These are phyloP conservation scores for Porites rus DNA, from an alignment of 92 coral and sea anemone species.

Conservation along the genomic window DNA sequence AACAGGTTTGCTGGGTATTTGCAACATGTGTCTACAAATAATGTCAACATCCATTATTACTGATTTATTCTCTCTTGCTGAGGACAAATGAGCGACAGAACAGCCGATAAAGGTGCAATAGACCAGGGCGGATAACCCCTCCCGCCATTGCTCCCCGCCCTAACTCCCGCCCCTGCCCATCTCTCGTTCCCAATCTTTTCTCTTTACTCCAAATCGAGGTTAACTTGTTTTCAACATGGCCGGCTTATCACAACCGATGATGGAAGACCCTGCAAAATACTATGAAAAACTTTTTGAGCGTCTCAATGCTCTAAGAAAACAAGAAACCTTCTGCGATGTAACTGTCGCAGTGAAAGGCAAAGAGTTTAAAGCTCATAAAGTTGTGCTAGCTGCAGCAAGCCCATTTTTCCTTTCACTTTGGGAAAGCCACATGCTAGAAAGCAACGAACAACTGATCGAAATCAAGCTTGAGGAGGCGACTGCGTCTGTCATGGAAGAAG, in stretches of 20 bases:
- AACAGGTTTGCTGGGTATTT: no score
- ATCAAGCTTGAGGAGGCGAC: conserved; percentile 56
- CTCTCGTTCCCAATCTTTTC: no score
- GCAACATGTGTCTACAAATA: no score
- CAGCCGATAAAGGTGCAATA: no score
- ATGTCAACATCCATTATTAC: no score
- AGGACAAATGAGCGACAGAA: no score
- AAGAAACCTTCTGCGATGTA: conserved; percentile 18
- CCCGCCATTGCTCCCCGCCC: no score
- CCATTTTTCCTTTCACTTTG: conserved; percentile 70
- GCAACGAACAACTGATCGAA: conserved; percentile 49
- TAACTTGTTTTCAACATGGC: no score
- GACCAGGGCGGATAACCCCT: no score
- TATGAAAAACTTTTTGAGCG: conserved; percentile 10
- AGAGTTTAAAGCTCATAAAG: conserved; percentile 55
- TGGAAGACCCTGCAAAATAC: background rate
- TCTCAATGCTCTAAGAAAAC: conserved; percentile 1
- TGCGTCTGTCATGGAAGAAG: conserved; percentile 52
- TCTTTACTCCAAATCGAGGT: no score
- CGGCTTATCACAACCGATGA: background rate
- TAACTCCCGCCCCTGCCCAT: no score
- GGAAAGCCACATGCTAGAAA: conserved; percentile 75
- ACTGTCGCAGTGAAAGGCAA: conserved; percentile 11
- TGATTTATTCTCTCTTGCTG: no score
- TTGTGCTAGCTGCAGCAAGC: conserved; percentile 70